These are phyloP conservation scores for Eclectus roratus DNA, from an alignment of 2,113 vertebrate species.

Conservation along the genomic window DNA sequence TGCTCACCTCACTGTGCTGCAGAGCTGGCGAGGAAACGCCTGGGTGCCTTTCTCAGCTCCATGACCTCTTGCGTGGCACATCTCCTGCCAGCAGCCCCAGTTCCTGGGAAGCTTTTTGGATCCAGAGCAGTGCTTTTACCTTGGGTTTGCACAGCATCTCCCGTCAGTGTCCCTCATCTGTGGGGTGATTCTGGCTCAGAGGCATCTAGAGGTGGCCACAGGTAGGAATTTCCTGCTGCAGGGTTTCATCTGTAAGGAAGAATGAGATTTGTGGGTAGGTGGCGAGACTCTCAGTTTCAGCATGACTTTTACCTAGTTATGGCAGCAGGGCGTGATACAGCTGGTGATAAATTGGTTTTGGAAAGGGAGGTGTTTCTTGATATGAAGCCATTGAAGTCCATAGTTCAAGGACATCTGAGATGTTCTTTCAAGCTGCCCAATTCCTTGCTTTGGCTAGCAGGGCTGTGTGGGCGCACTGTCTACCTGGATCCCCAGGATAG, in stretches of 20 bases:
- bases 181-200: background rate
- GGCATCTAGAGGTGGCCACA: fast-evolving
- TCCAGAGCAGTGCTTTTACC: background rate
- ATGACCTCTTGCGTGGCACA: fast-evolving
- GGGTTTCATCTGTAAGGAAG: background rate
- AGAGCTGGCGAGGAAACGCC: background rate
- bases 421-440: background rate
- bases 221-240: background rate
- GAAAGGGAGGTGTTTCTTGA: background rate
- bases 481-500: background rate
- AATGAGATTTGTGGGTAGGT: background rate
- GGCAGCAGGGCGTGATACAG: background rate
- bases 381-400: background rate
- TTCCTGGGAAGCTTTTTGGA: background rate
- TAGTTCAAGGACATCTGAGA: background rate
- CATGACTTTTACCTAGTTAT: background rate
- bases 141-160: background rate
- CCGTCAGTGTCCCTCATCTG: fast-evolving
- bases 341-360: background rate
- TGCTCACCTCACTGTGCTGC: background rate
- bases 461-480: background rate
- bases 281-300: fast-evolving
- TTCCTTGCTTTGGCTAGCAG: background rate
- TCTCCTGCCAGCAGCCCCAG: background rate
- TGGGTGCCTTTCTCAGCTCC: background rate